Evolutionary conservation across 2,888 invertebrate species (phyloP).

Genomic region (Pinctada fucata): DNA sequence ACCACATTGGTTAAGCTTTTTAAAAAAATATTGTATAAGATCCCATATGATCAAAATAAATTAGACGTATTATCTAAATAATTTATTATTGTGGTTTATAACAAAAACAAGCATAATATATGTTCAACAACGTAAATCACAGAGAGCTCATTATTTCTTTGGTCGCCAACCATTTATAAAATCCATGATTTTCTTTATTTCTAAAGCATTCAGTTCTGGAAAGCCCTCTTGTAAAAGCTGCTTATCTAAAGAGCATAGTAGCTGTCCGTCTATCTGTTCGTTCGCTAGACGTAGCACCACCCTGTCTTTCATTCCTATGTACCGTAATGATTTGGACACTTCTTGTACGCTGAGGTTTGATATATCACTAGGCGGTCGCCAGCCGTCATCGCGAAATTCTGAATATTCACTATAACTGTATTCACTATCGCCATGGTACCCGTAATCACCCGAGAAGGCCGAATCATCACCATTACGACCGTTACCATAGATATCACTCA

Average conservation of each 20-base stretch:
- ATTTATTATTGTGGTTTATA: too few species aligned
- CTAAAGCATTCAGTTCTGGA: constrained; percentile 72
- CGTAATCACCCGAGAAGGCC: constrained; percentile 68
- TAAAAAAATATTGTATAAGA: too few species aligned
- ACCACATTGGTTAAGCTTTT: too few species aligned
- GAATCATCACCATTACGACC: constrained; percentile 70
- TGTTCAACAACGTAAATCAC: too few species aligned
- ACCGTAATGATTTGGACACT: constrained; percentile 68
- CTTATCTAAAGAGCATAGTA: constrained; percentile 68
- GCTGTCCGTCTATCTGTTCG: constrained; percentile 73
- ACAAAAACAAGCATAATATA: too few species aligned
- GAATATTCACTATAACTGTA: constrained; percentile 68
- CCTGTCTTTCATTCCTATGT: constrained; percentile 73
- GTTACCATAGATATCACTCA: constrained; percentile 57
- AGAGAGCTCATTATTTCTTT: constrained; percentile 64
- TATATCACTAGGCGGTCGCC: constrained; percentile 68
- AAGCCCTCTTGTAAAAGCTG: constrained; percentile 72
- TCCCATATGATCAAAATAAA: too few species aligned
- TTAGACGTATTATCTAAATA: too few species aligned
- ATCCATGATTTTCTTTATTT: constrained; percentile 74
- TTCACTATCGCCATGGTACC: constrained; percentile 65
- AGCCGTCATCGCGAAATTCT: constrained; percentile 64
- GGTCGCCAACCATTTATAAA: constrained; percentile 74
- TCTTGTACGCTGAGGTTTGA: constrained; percentile 66
- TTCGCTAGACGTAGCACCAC: constrained; percentile 69